phyloP scores from a whole-genome alignment of 2,113 vertebrate genomes.

The Symphodus melops region DNA sequence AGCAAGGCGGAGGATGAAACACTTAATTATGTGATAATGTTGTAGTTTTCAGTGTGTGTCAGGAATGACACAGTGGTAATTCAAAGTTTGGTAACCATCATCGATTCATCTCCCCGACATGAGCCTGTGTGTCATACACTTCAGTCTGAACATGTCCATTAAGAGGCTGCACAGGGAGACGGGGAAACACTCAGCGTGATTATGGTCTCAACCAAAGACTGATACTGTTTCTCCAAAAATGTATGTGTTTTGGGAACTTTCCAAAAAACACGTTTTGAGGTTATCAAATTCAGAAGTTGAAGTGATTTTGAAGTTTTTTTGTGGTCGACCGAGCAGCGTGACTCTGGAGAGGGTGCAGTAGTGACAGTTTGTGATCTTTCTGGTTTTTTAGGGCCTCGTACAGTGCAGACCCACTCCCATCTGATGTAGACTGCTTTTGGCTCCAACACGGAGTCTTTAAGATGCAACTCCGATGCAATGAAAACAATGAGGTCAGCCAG shows the following conservation, averaged over 20 bases:
- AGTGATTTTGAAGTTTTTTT: no score
- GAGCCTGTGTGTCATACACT: not conserved
- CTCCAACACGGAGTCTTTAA: conserved; percentile 26
- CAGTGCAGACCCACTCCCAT: not conserved
- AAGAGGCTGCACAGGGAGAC: not conserved
- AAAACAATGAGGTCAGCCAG: conserved; percentile 45
- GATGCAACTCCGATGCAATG: conserved; percentile 21
- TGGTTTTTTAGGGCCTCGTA: not conserved
- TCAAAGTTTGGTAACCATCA: conserved; percentile 27
- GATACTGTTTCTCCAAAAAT: not conserved
- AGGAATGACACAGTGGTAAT: conserved; percentile 66
- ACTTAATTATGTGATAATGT: conserved; percentile 72
- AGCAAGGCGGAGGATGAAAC: conserved; percentile 73
- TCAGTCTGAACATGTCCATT: conserved; percentile 15
- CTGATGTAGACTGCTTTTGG: not conserved
- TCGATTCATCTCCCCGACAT: conserved; percentile 14
- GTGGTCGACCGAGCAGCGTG: no score
- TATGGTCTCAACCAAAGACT: not conserved
- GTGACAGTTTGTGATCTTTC: no score
- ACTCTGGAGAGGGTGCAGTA: no score
- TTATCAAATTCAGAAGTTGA: no score
- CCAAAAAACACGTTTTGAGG: no score
- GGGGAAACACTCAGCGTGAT: not conserved
- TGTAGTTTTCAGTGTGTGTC: conserved; percentile 73
- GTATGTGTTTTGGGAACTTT: not conserved